Conservation (phyloP, 1,140 invertebrate genomes). For the Contarinia nasturtii region DNA sequence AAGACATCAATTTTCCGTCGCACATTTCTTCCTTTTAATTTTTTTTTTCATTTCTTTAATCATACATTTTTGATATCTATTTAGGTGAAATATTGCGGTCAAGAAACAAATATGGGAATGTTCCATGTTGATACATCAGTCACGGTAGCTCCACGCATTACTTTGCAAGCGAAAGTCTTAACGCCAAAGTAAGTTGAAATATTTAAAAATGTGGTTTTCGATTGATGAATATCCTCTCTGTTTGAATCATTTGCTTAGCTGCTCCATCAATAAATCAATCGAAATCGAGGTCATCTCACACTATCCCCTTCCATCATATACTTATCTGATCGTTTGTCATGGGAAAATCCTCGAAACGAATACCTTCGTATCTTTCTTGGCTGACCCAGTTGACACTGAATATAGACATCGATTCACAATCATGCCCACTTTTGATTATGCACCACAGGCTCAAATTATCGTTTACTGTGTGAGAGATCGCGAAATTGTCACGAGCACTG, state of each 20-base stretch:
- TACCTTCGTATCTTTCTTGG: neutral
- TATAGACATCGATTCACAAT: slow-evolving; percentile 28
- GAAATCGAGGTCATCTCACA: neutral
- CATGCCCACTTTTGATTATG: slow-evolving; percentile 56
- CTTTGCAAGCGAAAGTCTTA: no score
- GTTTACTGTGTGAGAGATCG: slow-evolving; percentile 51
- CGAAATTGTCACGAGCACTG: slow-evolving; percentile 61
- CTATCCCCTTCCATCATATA: neutral
- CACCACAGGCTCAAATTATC: slow-evolving; percentile 56
- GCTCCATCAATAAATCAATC: neutral
- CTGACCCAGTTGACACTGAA: neutral
- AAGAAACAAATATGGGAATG: no score
- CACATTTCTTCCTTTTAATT: no score
- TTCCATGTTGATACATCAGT: no score
- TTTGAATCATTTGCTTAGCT: neutral
- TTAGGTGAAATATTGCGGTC: no score
- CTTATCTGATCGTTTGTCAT: neutral
- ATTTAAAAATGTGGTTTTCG: no score
- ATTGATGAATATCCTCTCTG: no score
- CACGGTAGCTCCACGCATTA: no score
- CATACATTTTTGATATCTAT: no score
- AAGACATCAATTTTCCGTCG: no score
- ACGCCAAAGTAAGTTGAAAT: no score
- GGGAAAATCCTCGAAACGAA: neutral
- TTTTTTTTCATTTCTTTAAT: no score